Base-by-base conservation (phyloP, 2,797 vertebrate species). In the Cygnus olor region DNA sequence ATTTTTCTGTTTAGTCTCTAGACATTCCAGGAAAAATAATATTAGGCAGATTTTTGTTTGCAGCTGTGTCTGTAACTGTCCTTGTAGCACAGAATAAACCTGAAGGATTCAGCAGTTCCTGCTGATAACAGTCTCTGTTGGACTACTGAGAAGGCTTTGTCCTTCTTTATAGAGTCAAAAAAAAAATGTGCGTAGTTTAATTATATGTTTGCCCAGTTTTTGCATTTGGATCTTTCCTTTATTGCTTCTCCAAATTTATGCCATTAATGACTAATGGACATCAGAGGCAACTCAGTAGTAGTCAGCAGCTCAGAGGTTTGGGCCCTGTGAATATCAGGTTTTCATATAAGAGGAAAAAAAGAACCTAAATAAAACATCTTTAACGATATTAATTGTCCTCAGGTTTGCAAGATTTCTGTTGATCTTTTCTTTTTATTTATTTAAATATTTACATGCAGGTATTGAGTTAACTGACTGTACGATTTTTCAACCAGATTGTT, bases 331-430 rank as follows among this genome's bases (percentile, higher is more conserved):
- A 28, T 32, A 70, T 12, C 28, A 47, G 14, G 6, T 15, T 36
- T 65, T 78, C 49, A 34, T 28, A 15, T 25, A 69, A 60, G 58
- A 89, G 17, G 21, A 53, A 68, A 49, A 92, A 72, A 20, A 88
- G 5, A 19, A 60, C 13, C 8, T 27, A 76, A 20, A 45, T 24
- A 73, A 73, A 80, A 71, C 5, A 56, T 25, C 56, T 85, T 64
- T 53, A 89, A 36, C 11, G 34, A 2, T n/a, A 45, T 64, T 86
- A 60, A 40, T 36, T 74, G n/a, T 56, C 79, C 60, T 58, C n/a
- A 20, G 6, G n/a, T 73, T 66, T 0, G 0, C 71, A 89, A 74
- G 47, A 44, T 17, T 73, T 64, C 53, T 58, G 13, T 11, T 63
- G 32, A 38, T 21, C 13, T 71, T 86, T 19, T 80, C 51, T 72